A percentile compares a stretch with the other conserved stretches of the same genome.
phyloP scores from a whole-genome alignment of 2,113 vertebrate species.

The Tenrec ecaudatus region DNA sequence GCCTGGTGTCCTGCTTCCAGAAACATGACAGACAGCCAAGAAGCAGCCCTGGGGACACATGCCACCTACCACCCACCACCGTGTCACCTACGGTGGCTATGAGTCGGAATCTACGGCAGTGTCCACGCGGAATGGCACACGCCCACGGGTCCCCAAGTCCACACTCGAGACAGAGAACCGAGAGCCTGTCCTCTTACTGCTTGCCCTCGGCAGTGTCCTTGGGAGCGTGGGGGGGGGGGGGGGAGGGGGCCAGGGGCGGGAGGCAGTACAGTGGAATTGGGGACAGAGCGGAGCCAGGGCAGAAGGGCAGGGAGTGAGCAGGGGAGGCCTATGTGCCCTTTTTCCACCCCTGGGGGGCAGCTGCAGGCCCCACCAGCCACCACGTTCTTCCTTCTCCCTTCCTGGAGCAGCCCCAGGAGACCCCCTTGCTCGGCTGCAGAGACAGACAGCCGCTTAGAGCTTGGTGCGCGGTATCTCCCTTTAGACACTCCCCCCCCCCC shows the following conservation, averaged over 20 bases:
- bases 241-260: not conserved
- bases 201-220: not conserved
- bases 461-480: not conserved
- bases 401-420: not conserved
- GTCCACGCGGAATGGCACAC: not conserved
- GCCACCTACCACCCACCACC: not conserved
- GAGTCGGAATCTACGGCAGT: not conserved
- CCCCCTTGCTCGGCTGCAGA: not conserved
- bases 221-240: too few relatives aligned
- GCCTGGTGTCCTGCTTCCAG: not conserved
- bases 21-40: not conserved
- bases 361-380: not conserved
- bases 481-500: not conserved
- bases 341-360: not conserved
- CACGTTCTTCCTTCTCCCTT: not conserved
- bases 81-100: not conserved
- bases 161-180: not conserved
- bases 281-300: not conserved
- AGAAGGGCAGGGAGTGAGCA: fast-evolving
- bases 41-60: not conserved
- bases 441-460: not conserved
- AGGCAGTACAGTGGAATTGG: not conserved
- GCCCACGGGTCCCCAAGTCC: not conserved
- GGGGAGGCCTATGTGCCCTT: not conserved
- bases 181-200: not conserved